Conservation (phyloP, 2,888 invertebrate species). For the Cryptocheilus praepositus region DNA sequence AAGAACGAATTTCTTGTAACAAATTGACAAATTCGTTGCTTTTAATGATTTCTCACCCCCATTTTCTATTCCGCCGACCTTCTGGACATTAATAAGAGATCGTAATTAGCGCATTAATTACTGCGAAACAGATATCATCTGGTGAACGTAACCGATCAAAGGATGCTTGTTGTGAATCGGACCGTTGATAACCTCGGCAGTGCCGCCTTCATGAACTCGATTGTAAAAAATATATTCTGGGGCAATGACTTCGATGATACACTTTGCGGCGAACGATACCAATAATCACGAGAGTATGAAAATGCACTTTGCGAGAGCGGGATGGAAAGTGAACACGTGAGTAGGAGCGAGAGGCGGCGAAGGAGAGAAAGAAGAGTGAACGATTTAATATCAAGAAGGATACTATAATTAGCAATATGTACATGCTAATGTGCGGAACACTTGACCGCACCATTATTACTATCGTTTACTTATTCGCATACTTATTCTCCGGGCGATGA, state of each 20-base stretch:
- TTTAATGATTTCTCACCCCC: neutral
- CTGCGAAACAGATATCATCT: slow-evolving; percentile 30
- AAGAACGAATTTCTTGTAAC: too few relatives aligned
- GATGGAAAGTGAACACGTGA: neutral
- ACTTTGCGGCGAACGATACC: slow-evolving; percentile 7
- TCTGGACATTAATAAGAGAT: slow-evolving; percentile 17
- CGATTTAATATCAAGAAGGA: slow-evolving; percentile 12
- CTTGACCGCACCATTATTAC: too few relatives aligned
- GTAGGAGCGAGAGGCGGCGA: neutral
- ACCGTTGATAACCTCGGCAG: slow-evolving; percentile 30
- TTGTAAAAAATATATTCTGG: slow-evolving; percentile 18
- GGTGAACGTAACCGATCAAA: slow-evolving; percentile 29
- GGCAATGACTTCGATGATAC: slow-evolving; percentile 27
- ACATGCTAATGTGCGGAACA: slow-evolving; percentile 8
- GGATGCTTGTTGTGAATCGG: slow-evolving; percentile 26
- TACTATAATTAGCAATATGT: slow-evolving; percentile 23
- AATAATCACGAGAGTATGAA: neutral
- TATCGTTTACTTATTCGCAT: too few relatives aligned
- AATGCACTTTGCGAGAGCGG: neutral
- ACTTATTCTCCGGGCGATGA: too few relatives aligned
- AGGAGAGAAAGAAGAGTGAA: slow-evolving; percentile 3
- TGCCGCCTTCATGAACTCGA: slow-evolving; percentile 19
- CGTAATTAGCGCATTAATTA: slow-evolving; percentile 42
- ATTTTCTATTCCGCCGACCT: slow-evolving; percentile 2
- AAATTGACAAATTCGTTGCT: too few relatives aligned